Percentiles rank a stretch among this genome's conserved stretches.
phyloP scores from a whole-genome alignment of 2,113 vertebrate genomes.

The Casuarius casuarius region DNA sequence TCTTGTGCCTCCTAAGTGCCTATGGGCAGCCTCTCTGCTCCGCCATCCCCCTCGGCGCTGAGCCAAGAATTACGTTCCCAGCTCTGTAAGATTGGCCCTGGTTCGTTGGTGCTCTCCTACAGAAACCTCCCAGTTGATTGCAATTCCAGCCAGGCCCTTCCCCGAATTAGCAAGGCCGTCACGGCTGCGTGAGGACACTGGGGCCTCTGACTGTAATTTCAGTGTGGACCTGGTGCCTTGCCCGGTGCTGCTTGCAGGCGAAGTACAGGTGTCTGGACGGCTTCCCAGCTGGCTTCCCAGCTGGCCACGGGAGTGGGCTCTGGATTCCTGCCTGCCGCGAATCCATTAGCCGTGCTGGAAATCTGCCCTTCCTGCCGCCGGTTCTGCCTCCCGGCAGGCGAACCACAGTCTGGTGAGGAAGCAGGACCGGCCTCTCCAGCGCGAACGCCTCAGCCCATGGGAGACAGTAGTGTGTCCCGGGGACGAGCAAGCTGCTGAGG shows the following conservation, averaged over 20 bases:
- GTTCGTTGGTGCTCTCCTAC: not conserved
- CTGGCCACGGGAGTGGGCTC: not conserved
- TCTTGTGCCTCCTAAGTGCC: not conserved
- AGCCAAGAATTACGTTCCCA: not conserved
- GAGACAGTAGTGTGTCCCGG: too few relatives aligned
- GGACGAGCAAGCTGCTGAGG: not conserved
- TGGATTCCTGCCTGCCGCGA: not conserved
- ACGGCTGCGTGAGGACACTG: not conserved
- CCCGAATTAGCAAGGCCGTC: not conserved
- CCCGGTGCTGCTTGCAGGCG: not conserved
- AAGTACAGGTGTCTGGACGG: slow-evolving; percentile 10
- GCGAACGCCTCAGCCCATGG: not conserved
- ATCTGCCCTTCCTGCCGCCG: not conserved
- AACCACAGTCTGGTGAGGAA: accelerated
- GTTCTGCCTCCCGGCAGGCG: not conserved
- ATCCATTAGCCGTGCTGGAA: slow-evolving; percentile 17
- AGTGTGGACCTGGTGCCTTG: not conserved
- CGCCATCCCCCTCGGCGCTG: accelerated
- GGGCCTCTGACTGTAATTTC: not conserved
- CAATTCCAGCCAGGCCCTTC: not conserved
- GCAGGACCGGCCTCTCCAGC: not conserved
- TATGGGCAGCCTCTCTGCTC: not conserved
- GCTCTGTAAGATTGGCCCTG: not conserved
- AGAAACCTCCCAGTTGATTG: not conserved
- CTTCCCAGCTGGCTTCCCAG: slow-evolving; percentile 8